These are phyloP conservation scores for Potamilus streckersoni DNA, from an alignment of 1,140 invertebrate species.

Conservation along the genomic window DNA sequence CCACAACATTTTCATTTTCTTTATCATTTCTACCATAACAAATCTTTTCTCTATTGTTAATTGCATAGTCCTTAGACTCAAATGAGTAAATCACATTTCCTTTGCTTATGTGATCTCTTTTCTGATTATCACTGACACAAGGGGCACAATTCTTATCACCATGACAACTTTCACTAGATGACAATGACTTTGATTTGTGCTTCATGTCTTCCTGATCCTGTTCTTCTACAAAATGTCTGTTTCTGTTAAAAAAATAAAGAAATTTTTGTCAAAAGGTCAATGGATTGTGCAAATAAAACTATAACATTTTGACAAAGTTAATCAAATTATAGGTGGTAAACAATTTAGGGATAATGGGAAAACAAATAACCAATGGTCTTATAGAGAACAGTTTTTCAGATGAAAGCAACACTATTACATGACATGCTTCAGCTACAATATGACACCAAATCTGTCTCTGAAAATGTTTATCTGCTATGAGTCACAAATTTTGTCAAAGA, in stretches of 20 bases:
- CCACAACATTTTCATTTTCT: slow-evolving; percentile 14
- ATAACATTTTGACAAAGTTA: too few species aligned
- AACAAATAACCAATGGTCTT: too few species aligned
- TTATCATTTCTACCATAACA: slow-evolving; percentile 24
- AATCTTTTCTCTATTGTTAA: slow-evolving; percentile 15
- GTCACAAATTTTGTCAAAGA: too few species aligned
- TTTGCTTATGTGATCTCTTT: slow-evolving; percentile 5
- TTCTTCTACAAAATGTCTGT: slow-evolving; percentile 28
- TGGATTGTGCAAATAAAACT: too few species aligned
- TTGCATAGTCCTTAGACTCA: slow-evolving; percentile 20
- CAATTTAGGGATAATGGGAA: too few species aligned
- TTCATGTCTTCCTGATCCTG: slow-evolving; percentile 28
- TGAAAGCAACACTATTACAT: too few species aligned
- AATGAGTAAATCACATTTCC: slow-evolving; percentile 1
- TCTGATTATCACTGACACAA: slow-evolving; percentile 4
- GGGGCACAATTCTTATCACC: slow-evolving; percentile 17
- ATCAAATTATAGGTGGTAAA: too few species aligned
- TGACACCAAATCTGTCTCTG: too few species aligned
- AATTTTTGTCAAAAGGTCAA: too few species aligned
- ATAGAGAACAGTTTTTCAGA: too few species aligned
- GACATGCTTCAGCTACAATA: too few species aligned
- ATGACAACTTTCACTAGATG: slow-evolving; percentile 8
- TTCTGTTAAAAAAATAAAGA: slow-evolving; percentile 25
- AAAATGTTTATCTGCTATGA: too few species aligned
- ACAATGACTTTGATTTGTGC: slow-evolving; percentile 14